These are phyloP conservation scores for Pristionchus entomophagus DNA, from an alignment of 2,888 invertebrate species.

Conservation along the genomic window DNA sequence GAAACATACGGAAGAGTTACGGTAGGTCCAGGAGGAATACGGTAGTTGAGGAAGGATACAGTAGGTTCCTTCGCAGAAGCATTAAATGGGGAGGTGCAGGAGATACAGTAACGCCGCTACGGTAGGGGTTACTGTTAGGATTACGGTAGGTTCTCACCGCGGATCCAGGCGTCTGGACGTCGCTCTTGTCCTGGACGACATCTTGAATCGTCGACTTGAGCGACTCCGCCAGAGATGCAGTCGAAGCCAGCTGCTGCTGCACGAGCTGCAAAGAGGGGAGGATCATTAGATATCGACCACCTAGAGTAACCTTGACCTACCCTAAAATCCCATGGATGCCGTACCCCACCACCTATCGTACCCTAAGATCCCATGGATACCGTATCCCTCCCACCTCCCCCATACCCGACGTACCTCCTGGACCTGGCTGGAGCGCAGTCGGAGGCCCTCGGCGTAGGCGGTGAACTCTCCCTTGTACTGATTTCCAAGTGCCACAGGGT, in stretches of 20 bases:
- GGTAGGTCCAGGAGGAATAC: too few relatives aligned
- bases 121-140: too few relatives aligned
- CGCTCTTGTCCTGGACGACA: constrained; percentile 24
- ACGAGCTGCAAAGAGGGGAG: not conserved
- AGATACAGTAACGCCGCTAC: not conserved
- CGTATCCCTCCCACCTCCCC: not conserved
- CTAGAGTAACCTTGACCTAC: too few relatives aligned
- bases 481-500: not conserved
- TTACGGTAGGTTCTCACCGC: constrained; percentile 9
- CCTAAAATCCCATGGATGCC: too few relatives aligned
- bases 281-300: too few relatives aligned
- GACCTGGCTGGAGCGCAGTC: constrained; percentile 55
- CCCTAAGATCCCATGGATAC: not conserved
- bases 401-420: constrained; percentile 46
- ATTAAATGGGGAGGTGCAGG: too few relatives aligned
- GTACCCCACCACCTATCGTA: too few relatives aligned
- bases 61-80: too few relatives aligned
- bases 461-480: constrained; percentile 57
- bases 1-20: not conserved
- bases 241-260: constrained; percentile 24
- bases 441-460: constrained; percentile 55
- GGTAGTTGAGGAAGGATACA: too few relatives aligned
- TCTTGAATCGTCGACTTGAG: constrained; percentile 22
- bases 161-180: constrained; percentile 19
- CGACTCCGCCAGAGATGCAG: not conserved